Evolutionary conservation across 2,888 invertebrate genomes (phyloP), one percentile per base, ranked within the genome.

Genomic region (Chirona hameri): DNA sequence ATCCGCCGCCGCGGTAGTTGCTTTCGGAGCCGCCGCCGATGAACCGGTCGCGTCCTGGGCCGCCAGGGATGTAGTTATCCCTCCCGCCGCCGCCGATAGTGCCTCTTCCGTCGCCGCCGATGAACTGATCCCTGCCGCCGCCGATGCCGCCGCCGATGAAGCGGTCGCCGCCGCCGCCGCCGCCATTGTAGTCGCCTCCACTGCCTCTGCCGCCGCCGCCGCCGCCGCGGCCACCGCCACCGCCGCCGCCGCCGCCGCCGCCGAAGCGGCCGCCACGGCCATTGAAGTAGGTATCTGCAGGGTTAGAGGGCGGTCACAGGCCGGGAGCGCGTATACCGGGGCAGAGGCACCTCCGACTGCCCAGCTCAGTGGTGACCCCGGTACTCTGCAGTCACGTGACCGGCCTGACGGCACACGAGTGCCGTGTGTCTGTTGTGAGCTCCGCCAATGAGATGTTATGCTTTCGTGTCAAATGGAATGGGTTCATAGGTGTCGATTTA

Each of bases 101-200:
- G 12, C 27, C 57, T 57, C 57, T 18, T 57, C 57, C 57, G 18
- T 21, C 57, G 52, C 52, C 52, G 52, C 52, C 52, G 52, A 52
- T 9, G n/a, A 27, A 27, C 18, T 65, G 27, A 29, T 72, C 10
- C 29, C 72, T 7, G 72, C 72, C 72, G 65, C 27, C 65, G 10
- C 65, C 65, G 12, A 87, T 57, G 87, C 88, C 89, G 5, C 88
- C 86, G 60, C 89, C 89, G 14, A 89, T 24, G 55, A 39, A 46
- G 4, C 83, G 48, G 18, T 27, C 88, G 5, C 87, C 87, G 3
- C 88, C 89, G 48, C 87, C 86, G 76, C 87, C 85, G 21, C 85
- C 84, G 3, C 89, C 89, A 18, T 88, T 86, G n/a, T 87, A 89
- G 29, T 86, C 87, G 52, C 87, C 88, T 48, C 87, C 88, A 31